Evolutionary conservation across 2,797 vertebrate species (phyloP).

Genomic region (Chiroxiphia lanceolata): DNA sequence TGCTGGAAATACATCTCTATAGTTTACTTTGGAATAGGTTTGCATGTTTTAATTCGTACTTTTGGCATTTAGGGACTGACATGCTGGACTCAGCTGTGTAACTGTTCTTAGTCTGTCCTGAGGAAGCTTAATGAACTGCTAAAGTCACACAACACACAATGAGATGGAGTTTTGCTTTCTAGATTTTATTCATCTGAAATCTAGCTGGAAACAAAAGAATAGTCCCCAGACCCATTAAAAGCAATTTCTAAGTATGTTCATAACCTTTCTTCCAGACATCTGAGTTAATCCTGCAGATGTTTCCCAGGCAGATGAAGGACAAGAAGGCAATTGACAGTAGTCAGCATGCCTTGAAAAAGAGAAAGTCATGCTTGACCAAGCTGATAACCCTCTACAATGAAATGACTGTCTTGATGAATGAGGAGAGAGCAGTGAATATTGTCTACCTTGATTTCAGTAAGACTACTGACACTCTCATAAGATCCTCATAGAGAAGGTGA

Average conservation of each 20-base stretch:
- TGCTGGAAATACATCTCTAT: background rate
- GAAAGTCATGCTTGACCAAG: background rate
- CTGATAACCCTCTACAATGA: background rate
- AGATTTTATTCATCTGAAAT: background rate
- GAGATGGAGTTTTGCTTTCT: background rate
- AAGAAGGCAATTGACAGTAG: background rate
- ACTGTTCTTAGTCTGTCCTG: background rate
- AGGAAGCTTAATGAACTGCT: constrained; percentile 26
- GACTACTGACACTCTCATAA: background rate
- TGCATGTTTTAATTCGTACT: constrained; percentile 11
- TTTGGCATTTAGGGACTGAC: background rate
- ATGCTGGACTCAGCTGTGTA: background rate
- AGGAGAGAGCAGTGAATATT: background rate
- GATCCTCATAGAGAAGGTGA: background rate
- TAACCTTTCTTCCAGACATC: background rate
- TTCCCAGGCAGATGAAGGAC: background rate
- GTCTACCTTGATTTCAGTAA: background rate
- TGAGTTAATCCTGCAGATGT: background rate
- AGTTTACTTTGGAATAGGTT: constrained; percentile 37
- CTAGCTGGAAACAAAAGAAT: background rate
- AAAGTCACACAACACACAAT: background rate
- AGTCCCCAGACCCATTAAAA: background rate
- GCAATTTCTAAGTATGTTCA: background rate
- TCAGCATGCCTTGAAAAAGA: background rate
- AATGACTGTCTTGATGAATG: background rate